Percentiles rank a stretch among this genome's conserved stretches.
Conservation (phyloP, 2,797 vertebrate genomes). For the Pseudomugil gertrudae region DNA sequence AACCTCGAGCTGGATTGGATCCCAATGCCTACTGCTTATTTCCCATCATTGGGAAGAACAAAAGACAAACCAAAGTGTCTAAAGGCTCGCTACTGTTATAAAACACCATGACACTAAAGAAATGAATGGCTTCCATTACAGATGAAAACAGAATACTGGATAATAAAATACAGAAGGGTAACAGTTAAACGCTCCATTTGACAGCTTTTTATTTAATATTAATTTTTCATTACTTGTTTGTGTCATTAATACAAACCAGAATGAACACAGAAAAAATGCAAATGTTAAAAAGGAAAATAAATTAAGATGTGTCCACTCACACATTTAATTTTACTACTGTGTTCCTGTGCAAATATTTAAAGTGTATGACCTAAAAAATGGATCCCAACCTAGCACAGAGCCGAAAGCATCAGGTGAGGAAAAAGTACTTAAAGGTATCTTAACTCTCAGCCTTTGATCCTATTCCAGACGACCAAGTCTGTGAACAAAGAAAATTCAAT, state of each 20-base stretch:
- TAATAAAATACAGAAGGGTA: not conserved
- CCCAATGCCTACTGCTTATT: not conserved
- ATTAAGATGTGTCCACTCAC: not conserved
- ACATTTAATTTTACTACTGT: not conserved
- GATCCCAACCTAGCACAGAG: conserved; percentile 24
- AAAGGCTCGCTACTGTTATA: not conserved
- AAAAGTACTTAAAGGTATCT: conserved; percentile 66
- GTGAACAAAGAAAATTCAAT: conserved; percentile 51
- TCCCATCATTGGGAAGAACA: not conserved
- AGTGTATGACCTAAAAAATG: conserved; percentile 1
- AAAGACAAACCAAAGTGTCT: not conserved
- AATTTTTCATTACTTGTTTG: not conserved
- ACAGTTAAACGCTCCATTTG: not conserved
- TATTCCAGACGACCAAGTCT: conserved; percentile 50
- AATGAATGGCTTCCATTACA: not conserved
- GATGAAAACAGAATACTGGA: not conserved
- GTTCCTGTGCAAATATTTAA: conserved; percentile 13
- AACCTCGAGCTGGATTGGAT: not conserved
- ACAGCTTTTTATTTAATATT: not conserved
- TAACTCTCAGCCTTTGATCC: conserved; percentile 67
- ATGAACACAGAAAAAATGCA: not conserved
- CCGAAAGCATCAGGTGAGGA: conserved; percentile 54
- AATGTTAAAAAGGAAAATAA: not conserved
- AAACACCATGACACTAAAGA: not conserved
- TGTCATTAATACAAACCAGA: not conserved